Evolutionary conservation across 1,140 invertebrate genomes (phyloP).

Genomic region (Bombus huntii): DNA sequence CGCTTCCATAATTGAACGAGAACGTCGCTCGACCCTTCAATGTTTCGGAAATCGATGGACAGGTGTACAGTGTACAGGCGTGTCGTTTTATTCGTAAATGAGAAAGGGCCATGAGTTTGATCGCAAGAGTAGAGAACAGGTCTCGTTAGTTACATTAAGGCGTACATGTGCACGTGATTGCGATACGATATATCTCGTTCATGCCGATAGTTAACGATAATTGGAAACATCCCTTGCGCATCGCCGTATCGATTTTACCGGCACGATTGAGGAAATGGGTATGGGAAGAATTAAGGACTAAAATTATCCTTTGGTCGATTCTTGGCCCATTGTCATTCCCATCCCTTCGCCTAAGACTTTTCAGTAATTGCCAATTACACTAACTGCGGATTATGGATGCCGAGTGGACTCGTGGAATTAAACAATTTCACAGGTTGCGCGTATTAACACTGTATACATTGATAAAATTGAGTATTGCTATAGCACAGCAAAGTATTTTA

Average conservation of each 20-base stretch:
- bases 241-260: slow-evolving; percentile 64
- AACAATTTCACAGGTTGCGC: background rate
- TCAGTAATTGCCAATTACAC: slow-evolving; percentile 30
- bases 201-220: slow-evolving; percentile 73
- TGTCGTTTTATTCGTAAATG: slow-evolving; percentile 37
- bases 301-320: slow-evolving; percentile 71
- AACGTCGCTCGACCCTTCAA: background rate
- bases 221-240: slow-evolving; percentile 75
- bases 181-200: slow-evolving; percentile 65
- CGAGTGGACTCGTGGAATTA: background rate
- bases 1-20: background rate
- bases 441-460: background rate
- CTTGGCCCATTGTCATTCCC: slow-evolving; percentile 63
- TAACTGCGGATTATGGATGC: slow-evolving; percentile 24
- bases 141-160: slow-evolving; percentile 55
- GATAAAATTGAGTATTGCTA: background rate
- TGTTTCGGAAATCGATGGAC: slow-evolving; percentile 25
- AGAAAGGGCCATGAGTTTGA: slow-evolving; percentile 2
- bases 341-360: slow-evolving; percentile 30
- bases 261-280: slow-evolving; percentile 73
- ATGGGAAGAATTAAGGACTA: slow-evolving; percentile 69
- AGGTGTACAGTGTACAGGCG: slow-evolving; percentile 15
- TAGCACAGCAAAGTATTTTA: background rate
- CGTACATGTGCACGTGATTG: slow-evolving; percentile 52
- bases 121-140: slow-evolving; percentile 19